Conservation (phyloP, 1,140 invertebrate genomes). For the Pararge aegeria region DNA sequence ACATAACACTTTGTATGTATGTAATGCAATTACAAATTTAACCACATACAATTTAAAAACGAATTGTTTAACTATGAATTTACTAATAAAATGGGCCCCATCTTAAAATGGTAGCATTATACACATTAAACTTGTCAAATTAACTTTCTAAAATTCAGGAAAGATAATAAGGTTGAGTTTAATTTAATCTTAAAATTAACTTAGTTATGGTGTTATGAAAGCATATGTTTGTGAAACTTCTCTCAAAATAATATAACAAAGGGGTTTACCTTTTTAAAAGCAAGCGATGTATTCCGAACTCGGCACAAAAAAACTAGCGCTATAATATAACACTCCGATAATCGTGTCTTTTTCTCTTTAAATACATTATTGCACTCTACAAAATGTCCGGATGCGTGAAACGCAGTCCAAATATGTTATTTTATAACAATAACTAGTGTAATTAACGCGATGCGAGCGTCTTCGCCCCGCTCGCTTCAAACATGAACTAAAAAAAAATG, state of each 20-base stretch:
- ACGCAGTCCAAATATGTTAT: slow-evolving; percentile 56
- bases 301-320: slow-evolving; percentile 62
- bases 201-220: slow-evolving; percentile 35
- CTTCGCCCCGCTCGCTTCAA: slow-evolving; percentile 38
- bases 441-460: slow-evolving; percentile 44
- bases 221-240: slow-evolving; percentile 52
- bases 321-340: slow-evolving; percentile 76
- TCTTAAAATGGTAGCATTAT: slow-evolving; percentile 41
- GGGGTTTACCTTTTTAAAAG: slow-evolving; percentile 58
- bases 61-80: neutral
- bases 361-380: slow-evolving; percentile 76
- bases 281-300: slow-evolving; percentile 57
- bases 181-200: neutral
- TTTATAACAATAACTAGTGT: slow-evolving; percentile 38
- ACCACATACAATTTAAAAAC: slow-evolving; percentile 2
- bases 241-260: slow-evolving; percentile 44
- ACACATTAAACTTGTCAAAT: slow-evolving; percentile 31
- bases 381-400: slow-evolving; percentile 55
- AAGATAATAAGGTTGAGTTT: slow-evolving; percentile 18
- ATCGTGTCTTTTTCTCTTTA: slow-evolving; percentile 75
- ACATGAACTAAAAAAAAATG: slow-evolving; percentile 65
- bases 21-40: slow-evolving; percentile 2
- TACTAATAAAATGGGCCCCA: slow-evolving; percentile 2
- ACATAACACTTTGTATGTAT: neutral
- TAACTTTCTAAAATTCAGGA: slow-evolving; percentile 51